Evolutionary conservation across 2,888 invertebrate genomes (phyloP).

Genomic region (Microplitis manilae): DNA sequence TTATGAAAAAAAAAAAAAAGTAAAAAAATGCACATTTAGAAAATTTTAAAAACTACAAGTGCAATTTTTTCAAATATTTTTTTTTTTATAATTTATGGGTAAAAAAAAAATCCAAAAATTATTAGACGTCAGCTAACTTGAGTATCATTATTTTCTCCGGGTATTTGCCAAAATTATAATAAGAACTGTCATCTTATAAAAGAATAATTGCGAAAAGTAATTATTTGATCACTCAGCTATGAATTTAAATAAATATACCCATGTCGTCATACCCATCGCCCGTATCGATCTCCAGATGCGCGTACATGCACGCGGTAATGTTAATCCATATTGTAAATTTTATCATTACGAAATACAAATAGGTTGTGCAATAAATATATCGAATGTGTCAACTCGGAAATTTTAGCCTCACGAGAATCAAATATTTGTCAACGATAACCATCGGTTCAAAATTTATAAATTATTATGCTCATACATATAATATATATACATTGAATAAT

Average conservation of each 20-base stretch:
- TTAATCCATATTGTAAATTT: conserved; percentile 10
- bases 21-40: no score
- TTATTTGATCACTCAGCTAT: not conserved
- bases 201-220: no score
- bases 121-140: no score
- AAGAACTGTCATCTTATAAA: no score
- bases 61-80: no score
- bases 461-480: not conserved
- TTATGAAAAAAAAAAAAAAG: no score
- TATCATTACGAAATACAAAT: conserved; percentile 13
- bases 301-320: not conserved
- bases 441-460: not conserved
- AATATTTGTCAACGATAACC: conserved; percentile 5
- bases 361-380: conserved; percentile 2
- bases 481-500: not conserved
- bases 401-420: not conserved
- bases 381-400: conserved; percentile 5
- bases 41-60: no score
- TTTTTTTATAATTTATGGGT: no score
- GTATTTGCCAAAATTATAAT: no score
- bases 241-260: not conserved
- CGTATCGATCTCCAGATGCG: conserved; percentile 8
- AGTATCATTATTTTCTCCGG: no score
- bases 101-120: no score
- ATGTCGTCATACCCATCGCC: conserved; percentile 2